phyloP scores from a whole-genome alignment of 1,140 invertebrate species.

The Aplysia californica region DNA sequence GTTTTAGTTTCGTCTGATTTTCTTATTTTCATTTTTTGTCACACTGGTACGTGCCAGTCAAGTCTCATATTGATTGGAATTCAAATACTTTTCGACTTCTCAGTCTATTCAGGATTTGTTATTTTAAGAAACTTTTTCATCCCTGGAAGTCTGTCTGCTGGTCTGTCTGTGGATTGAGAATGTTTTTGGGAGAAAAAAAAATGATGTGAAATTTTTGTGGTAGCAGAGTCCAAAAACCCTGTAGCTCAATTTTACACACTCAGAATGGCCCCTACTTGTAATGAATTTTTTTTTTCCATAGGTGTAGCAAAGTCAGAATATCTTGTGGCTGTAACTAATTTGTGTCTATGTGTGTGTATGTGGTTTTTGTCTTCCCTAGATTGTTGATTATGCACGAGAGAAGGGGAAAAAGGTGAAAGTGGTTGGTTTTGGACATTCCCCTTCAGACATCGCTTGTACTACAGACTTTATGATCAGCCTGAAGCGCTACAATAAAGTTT shows the following conservation, averaged over 20 bases:
- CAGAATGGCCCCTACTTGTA: too few relatives aligned
- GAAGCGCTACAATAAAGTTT: conserved; percentile 54
- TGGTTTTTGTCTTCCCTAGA: conserved; percentile 37
- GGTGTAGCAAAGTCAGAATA: neutral
- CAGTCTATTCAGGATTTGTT: too few relatives aligned
- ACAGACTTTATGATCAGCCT: conserved; percentile 63
- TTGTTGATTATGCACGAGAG: conserved; percentile 52
- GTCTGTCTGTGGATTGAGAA: too few relatives aligned
- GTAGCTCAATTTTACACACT: neutral
- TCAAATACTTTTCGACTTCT: too few relatives aligned
- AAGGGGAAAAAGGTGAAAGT: conserved; percentile 61
- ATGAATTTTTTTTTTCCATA: neutral
- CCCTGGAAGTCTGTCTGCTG: too few relatives aligned
- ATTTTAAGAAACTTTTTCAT: too few relatives aligned
- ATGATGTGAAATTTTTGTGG: too few relatives aligned
- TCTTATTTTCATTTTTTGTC: too few relatives aligned
- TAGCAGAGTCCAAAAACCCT: neutral
- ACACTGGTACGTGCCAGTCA: too few relatives aligned
- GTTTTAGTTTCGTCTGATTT: too few relatives aligned
- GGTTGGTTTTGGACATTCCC: conserved; percentile 64
- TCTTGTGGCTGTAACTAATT: neutral
- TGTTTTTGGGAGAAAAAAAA: too few relatives aligned
- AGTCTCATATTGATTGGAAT: too few relatives aligned
- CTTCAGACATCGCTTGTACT: conserved; percentile 63
- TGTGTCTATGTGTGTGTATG: neutral